Conservation (phyloP, 2,888 invertebrate species). For the Prosapia bicincta region DNA sequence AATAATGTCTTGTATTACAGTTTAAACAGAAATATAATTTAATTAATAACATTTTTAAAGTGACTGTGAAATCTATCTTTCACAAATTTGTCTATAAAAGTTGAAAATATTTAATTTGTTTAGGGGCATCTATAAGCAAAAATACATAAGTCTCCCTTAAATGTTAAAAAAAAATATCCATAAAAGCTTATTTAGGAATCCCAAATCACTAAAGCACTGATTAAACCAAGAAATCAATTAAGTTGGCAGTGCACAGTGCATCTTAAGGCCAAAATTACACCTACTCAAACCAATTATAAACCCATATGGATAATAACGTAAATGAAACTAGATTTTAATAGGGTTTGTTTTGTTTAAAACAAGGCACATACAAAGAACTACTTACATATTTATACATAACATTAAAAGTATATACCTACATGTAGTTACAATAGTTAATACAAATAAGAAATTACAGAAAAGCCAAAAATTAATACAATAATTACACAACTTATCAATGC, state of each 20-base stretch:
- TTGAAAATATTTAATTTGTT: no score
- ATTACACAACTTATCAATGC: slow-evolving; percentile 23
- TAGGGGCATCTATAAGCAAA: no score
- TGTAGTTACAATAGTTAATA: slow-evolving; percentile 22
- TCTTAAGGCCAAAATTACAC: not conserved
- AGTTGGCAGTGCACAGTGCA: slow-evolving; percentile 17
- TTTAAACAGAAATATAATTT: no score
- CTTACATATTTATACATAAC: slow-evolving; percentile 37
- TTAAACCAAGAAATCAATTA: slow-evolving; percentile 4
- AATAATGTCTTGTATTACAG: no score
- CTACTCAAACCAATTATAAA: slow-evolving; percentile 5
- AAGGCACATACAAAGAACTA: slow-evolving; percentile 38
- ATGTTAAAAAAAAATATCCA: no score
- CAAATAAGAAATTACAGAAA: slow-evolving; percentile 1
- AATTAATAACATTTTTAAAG: no score
- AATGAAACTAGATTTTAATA: slow-evolving; percentile 2
- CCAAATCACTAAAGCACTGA: slow-evolving; percentile 26
- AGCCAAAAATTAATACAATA: slow-evolving; percentile 25
- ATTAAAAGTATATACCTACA: slow-evolving; percentile 36
- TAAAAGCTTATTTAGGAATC: slow-evolving; percentile 9
- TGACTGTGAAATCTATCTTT: no score
- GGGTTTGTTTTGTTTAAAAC: slow-evolving; percentile 40
- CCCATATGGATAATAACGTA: not conserved
- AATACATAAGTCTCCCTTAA: no score
- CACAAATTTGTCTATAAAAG: no score